Conservation (phyloP, 1,140 invertebrate species). For the Teleogryllus occipitalis region DNA sequence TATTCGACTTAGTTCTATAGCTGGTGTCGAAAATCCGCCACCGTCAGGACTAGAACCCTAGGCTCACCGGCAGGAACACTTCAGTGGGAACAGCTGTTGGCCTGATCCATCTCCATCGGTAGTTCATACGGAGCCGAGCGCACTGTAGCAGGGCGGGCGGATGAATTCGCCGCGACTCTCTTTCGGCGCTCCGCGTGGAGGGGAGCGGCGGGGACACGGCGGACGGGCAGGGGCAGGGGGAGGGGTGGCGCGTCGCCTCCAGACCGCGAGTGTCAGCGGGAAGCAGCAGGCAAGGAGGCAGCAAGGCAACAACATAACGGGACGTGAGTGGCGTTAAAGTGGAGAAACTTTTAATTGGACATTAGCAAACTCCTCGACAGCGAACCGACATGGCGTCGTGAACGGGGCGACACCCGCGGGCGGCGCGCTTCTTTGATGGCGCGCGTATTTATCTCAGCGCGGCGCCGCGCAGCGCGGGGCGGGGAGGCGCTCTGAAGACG, state of each 20-base stretch:
- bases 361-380: conserved; percentile 3
- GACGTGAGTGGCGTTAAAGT: conserved; percentile 3
- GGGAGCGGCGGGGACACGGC: not conserved
- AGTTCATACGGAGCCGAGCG: too few relatives aligned
- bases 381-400: not conserved
- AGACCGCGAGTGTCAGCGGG: not conserved
- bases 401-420: not conserved
- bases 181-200: not conserved
- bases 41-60: too few relatives aligned
- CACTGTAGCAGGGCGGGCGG: too few relatives aligned
- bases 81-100: too few relatives aligned
- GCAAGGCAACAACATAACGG: not conserved
- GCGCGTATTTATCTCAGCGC: not conserved
- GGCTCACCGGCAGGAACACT: too few relatives aligned
- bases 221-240: not conserved
- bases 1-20: too few relatives aligned
- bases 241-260: not conserved
- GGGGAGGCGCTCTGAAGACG: too few relatives aligned
- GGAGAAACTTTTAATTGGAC: not conserved
- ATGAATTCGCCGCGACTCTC: not conserved
- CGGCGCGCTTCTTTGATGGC: not conserved
- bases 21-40: too few relatives aligned
- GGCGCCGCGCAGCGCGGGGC: too few relatives aligned
- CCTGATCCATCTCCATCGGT: too few relatives aligned
- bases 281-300: not conserved